These are phyloP conservation scores for Amphipoea oculea DNA, from an alignment of 2,888 invertebrate genomes.

Conservation along the genomic window DNA sequence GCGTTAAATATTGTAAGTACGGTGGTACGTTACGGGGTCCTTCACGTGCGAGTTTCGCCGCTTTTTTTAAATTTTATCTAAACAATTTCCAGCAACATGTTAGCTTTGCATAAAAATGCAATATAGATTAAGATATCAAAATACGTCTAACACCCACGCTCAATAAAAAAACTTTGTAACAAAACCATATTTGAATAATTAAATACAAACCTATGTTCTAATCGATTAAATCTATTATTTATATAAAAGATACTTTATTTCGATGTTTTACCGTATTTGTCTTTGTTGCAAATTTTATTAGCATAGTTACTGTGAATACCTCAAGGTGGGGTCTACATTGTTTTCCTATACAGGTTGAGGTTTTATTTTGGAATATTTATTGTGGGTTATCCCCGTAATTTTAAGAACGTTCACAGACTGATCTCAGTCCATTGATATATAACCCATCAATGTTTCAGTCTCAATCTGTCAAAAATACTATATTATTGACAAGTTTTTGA, in stretches of 20 bases:
- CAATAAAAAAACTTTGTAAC: neutral
- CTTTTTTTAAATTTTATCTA: neutral
- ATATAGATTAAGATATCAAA: neutral
- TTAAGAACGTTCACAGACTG: too few relatives aligned
- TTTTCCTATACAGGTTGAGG: neutral
- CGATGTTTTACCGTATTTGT: constrained; percentile 12
- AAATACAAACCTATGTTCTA: constrained; percentile 7
- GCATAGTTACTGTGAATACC: constrained; percentile 14
- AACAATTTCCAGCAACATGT: neutral
- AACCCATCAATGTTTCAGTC: too few relatives aligned
- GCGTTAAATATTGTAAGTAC: too few relatives aligned
- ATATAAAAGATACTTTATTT: constrained; percentile 34
- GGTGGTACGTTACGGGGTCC: too few relatives aligned
- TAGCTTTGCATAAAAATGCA: constrained; percentile 13
- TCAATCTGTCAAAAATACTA: too few relatives aligned
- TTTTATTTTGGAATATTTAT: neutral
- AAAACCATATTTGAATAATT: constrained; percentile 15
- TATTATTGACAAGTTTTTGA: too few relatives aligned
- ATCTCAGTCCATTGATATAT: too few relatives aligned
- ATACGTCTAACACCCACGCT: constrained; percentile 2
- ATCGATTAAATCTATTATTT: constrained; percentile 21
- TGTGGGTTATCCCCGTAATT: neutral
- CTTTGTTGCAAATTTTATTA: constrained; percentile 18
- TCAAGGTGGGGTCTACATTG: constrained; percentile 4
- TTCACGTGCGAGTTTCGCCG: too few relatives aligned